Percentiles rank a stretch among this genome's conserved stretches.
These are phyloP conservation scores for Hystrix brachyura DNA, from an alignment of 2,113 vertebrate species.

Conservation along the genomic window DNA sequence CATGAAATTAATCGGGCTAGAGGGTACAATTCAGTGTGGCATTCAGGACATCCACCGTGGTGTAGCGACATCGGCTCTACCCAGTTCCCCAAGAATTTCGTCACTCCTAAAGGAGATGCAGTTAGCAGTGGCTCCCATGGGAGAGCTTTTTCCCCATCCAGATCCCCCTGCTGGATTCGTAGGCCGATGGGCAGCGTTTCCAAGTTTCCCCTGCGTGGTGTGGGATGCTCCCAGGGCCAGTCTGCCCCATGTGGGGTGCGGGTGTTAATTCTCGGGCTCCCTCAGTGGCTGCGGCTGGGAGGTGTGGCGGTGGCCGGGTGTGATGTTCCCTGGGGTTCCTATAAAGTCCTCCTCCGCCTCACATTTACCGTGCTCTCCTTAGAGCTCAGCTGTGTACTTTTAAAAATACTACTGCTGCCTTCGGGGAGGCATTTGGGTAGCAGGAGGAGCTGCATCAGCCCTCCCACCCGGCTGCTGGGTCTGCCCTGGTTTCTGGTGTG, in stretches of 20 bases:
- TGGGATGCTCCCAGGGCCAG: not conserved
- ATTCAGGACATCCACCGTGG: not conserved
- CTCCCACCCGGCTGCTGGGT: not conserved
- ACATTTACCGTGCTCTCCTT: not conserved
- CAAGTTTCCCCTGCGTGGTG: not conserved
- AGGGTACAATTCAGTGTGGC: not conserved
- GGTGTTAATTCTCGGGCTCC: not conserved
- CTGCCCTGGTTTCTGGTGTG: not conserved
- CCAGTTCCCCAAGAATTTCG: not conserved
- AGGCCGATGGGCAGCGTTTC: not conserved
- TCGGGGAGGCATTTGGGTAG: not conserved
- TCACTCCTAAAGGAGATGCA: not conserved
- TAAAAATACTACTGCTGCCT: not conserved
- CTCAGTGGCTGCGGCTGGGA: no score
- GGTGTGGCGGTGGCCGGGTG: not conserved
- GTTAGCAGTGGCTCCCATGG: not conserved
- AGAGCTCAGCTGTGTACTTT: not conserved
- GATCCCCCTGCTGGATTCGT: not conserved
- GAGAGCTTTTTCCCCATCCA: not conserved
- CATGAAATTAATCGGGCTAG: not conserved
- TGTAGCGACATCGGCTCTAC: not conserved
- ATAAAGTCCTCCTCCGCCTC: not conserved
- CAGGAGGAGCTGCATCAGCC: fast-evolving
- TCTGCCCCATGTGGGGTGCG: not conserved
- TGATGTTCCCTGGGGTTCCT: not conserved